Conservation (phyloP, 2,797 vertebrate genomes). For the Pantherophis alleghaniensis region DNA sequence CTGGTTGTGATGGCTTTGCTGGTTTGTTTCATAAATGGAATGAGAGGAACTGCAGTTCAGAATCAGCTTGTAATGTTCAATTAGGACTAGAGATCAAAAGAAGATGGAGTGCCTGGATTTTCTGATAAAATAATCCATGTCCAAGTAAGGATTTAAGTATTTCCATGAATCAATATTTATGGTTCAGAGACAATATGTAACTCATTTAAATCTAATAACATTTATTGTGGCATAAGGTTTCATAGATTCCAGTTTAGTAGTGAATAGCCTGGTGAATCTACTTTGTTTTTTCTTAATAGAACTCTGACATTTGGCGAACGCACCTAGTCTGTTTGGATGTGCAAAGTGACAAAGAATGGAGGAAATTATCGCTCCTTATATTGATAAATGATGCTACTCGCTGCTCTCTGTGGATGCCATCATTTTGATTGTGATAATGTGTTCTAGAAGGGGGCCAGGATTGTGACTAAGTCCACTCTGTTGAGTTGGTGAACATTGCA, state of each 20-base stretch:
- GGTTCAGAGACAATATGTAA: background rate
- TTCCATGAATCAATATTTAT: background rate
- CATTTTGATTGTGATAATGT: background rate
- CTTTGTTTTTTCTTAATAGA: background rate
- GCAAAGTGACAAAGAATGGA: background rate
- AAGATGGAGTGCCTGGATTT: background rate
- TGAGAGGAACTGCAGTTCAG: background rate
- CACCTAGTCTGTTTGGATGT: background rate
- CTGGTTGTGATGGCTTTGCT: background rate
- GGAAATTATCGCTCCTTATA: background rate
- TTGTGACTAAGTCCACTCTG: background rate
- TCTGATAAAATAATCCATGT: background rate
- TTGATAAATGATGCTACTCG: background rate
- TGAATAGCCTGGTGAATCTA: background rate
- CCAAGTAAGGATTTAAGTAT: background rate
- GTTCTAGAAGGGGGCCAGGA: background rate
- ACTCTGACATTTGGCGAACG: background rate
- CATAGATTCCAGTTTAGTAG: background rate
- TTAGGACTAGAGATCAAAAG: background rate
- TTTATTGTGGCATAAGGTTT: background rate
- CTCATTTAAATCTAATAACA: background rate
- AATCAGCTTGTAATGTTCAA: background rate
- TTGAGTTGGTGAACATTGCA: background rate
- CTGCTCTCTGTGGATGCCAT: background rate
- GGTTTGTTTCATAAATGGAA: background rate